Base-by-base conservation (phyloP, 1,140 invertebrate species). In the Amyelois transitella region DNA sequence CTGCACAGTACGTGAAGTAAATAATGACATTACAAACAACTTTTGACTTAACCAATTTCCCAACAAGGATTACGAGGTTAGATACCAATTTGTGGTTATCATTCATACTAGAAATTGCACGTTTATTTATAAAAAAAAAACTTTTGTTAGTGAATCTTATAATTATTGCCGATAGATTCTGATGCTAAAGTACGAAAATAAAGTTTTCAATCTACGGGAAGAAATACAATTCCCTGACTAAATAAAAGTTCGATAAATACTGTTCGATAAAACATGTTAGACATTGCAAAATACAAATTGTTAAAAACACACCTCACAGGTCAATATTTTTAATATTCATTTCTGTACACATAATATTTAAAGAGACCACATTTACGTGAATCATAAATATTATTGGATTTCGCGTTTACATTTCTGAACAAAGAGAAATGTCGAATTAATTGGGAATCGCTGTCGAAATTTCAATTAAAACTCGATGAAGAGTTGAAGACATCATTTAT, bases 391-490 rank as follows among this genome's bases (percentile, higher is more conserved):
- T 62, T 62, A 62, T 62, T 50, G 47, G 51, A 62, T 62, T 62
- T 52, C 44, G 47, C 32, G n/a, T 20, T 28, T 28, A 58, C 32
- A 52, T 58, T 55, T 58, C 43, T 51, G 62, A 45, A 50, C 44
- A 54, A 47, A 44, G 51, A 28, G 44, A 55, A 58, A 22, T 24
- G 45, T 53, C 55, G 53, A 49, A 14, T 59, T 57, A 68, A 55
- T 62, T 53, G 43, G 18, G 51, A 52, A 62, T 32, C 48, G 51
- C 55, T 62, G 49, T 52, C 32, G 53, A 59, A 61, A 38, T 62
- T 66, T 58, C 57, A 66, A 63, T 69, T 63, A 63, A 66, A 66
- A 53, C 55, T 59, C 49, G 61, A 66, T 66, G 55, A 61, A 69
- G 51, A 63, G 61, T 63, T 66, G 55, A 61, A 69, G 51, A 63